Conservation (phyloP, 2,797 vertebrate genomes). For the Crenuchus spilurus region DNA sequence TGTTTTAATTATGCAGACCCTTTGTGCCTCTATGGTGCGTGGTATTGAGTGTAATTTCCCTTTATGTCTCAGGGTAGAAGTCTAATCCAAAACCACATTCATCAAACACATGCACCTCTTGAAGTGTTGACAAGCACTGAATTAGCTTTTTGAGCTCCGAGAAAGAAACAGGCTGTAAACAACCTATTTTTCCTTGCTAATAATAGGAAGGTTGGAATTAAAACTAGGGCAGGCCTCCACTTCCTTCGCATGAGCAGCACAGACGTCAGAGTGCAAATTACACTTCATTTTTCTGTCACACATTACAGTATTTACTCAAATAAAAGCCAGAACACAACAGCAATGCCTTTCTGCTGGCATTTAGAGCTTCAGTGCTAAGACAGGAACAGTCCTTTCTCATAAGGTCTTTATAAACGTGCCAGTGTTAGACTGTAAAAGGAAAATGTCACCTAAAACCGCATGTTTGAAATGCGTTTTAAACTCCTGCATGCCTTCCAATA, state of each 20-base stretch:
- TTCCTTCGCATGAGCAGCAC: background rate
- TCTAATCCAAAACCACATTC: constrained; percentile 83
- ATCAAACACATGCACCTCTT: constrained; percentile 86
- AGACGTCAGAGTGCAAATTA: constrained; percentile 4
- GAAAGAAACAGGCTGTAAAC: constrained; percentile 58
- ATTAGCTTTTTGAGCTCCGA: constrained; percentile 81
- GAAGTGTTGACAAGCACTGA: constrained; percentile 88
- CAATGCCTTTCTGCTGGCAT: background rate
- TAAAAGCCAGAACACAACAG: constrained; percentile 4
- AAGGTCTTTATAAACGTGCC: background rate
- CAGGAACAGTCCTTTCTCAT: background rate
- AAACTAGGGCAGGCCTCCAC: constrained; percentile 25
- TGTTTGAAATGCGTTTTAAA: constrained; percentile 1
- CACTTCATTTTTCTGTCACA: constrained; percentile 14
- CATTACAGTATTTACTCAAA: background rate
- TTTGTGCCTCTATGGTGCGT: constrained; percentile 85
- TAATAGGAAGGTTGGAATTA: constrained; percentile 9
- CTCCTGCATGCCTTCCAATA: constrained; percentile 12
- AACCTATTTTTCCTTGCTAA: constrained; percentile 19
- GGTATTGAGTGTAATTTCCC: constrained; percentile 84
- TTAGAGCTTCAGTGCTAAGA: background rate
- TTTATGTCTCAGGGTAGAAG: constrained; percentile 78
- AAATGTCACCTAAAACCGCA: background rate
- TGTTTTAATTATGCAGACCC: constrained; percentile 91
- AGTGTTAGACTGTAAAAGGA: background rate